Base-by-base conservation (phyloP, 1,140 invertebrate species). In the Calycopis cecrops region DNA sequence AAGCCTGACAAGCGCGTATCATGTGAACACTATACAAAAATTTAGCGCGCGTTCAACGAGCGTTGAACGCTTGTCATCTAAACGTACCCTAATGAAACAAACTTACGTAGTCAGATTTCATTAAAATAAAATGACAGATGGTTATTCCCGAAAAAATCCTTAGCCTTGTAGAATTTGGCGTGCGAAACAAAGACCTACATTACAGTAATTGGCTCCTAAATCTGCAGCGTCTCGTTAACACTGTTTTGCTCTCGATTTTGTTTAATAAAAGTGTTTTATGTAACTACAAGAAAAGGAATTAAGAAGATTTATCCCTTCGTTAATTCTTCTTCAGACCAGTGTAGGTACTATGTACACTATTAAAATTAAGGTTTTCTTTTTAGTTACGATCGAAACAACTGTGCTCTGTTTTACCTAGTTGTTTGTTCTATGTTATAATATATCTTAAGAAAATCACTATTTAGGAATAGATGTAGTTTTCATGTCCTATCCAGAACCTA, bases 131-230 rank as follows among this genome's bases (percentile, higher is more conserved):
- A 52, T 57, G 49, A 12, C 38, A 56, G 59, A 60, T 67, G 62
- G 62, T 67, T 67, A 67, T 61, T 67, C 56, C 59, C 62, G 58
- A 67, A 63, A 63, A 65, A 62, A 63, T 55, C 56, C 58, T 55
- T 47, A 44, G 60, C 60, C 62, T 57, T 65, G 60, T 55, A 58
- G 52, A 49, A 57, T 67, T 62, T 58, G 58, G 58, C 55, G 59
- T 57, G 50, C 58, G 57, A 59, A 63, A 64, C 62, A 67, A 63
- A 63, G 55, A 62, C 52, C 59, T 54, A 54, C 49, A 51, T 67
- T 55, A 57, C 55, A 59, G 64, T 70, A 70, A 70, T 70, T 70
- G 67, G 62, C 60, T 59, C 56, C 51, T 65, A 70, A 70, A 67
- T 56, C 60, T 62, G 58, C 56, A 61, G 48, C 33, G 56, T 60